Conservation (phyloP, 2,797 vertebrate species). For the Passerculus sandwichensis region DNA sequence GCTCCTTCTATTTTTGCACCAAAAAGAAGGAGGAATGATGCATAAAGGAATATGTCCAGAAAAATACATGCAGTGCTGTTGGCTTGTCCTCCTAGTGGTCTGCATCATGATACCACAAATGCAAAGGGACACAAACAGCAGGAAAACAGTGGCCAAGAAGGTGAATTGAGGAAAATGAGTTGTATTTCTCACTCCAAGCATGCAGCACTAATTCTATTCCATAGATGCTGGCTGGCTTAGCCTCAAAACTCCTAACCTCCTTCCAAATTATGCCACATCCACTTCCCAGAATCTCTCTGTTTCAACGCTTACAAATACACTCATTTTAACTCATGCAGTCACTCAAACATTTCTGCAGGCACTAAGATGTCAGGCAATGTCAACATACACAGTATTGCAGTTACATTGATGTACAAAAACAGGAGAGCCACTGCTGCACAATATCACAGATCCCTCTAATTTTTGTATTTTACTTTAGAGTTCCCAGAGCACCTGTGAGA, state of each 20-base stretch:
- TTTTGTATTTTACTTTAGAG: background rate
- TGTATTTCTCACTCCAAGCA: background rate
- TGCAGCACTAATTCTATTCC: background rate
- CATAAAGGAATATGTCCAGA: background rate
- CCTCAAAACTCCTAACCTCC: background rate
- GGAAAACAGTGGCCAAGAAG: background rate
- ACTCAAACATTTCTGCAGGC: conserved; percentile 7
- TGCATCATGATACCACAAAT: background rate
- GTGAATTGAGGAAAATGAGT: background rate
- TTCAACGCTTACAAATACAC: background rate
- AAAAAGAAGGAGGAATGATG: background rate
- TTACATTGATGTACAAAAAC: background rate
- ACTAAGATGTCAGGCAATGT: background rate
- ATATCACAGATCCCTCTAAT: background rate
- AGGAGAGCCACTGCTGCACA: background rate
- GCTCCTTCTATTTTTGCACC: background rate
- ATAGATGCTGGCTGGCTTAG: background rate
- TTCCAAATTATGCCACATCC: conserved; percentile 1
- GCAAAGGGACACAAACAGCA: background rate
- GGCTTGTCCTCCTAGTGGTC: background rate
- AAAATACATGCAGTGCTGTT: background rate
- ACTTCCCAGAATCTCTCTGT: background rate
- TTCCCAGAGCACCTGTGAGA: background rate
- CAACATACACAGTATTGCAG: background rate
- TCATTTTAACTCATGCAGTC: background rate